phyloP scores from a whole-genome alignment of 2,797 vertebrate genomes.

The Hyperoplus lanceolatus region DNA sequence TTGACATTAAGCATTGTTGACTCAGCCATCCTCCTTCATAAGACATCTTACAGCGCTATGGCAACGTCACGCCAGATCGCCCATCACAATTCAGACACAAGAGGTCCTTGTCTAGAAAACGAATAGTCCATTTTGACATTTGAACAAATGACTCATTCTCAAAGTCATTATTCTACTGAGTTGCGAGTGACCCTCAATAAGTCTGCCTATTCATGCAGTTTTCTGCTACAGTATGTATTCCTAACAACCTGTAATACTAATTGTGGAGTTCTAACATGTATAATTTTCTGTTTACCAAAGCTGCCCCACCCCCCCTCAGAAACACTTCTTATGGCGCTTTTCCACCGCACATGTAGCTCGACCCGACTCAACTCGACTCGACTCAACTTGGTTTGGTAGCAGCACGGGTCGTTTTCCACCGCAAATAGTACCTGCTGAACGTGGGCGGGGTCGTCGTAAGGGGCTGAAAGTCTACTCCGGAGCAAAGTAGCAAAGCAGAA shows the following conservation, averaged over 20 bases:
- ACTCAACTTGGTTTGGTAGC: too few species aligned
- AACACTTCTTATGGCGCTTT: neutral
- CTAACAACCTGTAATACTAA: conserved; percentile 2
- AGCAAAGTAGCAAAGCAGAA: too few species aligned
- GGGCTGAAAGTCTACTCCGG: too few species aligned
- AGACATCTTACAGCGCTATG: neutral
- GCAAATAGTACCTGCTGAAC: too few species aligned
- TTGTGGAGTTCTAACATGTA: neutral
- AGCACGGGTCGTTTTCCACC: too few species aligned
- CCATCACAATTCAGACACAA: neutral
- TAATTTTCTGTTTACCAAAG: conserved; percentile 19
- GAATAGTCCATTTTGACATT: neutral
- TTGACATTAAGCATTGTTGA: neutral
- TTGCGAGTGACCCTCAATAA: neutral
- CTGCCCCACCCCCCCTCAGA: neutral
- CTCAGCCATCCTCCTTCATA: neutral
- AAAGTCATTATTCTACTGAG: too few species aligned
- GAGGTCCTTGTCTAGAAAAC: conserved; percentile 1
- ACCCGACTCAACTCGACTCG: too few species aligned
- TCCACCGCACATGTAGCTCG: too few species aligned
- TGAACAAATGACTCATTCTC: neutral
- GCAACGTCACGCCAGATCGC: neutral
- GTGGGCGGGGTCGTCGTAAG: too few species aligned
- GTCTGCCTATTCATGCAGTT: too few species aligned
- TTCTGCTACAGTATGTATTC: neutral